phyloP scores from a whole-genome alignment of 2,113 vertebrate species.

The Morphnarchus princeps region DNA sequence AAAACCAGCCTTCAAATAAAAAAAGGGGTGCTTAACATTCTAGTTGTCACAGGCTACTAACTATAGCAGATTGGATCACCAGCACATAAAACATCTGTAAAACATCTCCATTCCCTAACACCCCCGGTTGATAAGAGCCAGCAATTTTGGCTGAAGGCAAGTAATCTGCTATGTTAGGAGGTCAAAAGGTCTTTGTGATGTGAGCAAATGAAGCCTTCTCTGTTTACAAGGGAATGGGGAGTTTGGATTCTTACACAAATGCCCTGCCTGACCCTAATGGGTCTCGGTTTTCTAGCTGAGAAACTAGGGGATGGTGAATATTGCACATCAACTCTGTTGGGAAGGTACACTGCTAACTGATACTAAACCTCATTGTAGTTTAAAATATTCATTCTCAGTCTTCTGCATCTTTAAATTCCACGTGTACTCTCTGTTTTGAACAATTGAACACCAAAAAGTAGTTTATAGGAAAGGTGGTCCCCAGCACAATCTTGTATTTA shows the following conservation, averaged over 20 bases:
- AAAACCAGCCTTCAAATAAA: neutral
- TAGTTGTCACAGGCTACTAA: neutral
- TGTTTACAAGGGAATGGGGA: slow-evolving; percentile 32
- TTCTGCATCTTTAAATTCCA: neutral
- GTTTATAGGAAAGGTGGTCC: neutral
- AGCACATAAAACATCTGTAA: neutral
- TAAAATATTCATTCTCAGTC: neutral
- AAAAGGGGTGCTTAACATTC: neutral
- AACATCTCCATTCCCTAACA: neutral
- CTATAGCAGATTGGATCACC: neutral
- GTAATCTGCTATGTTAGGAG: slow-evolving; percentile 2
- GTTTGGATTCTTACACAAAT: slow-evolving; percentile 10
- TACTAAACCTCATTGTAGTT: neutral
- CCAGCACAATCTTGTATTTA: neutral
- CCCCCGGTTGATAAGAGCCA: slow-evolving; percentile 16
- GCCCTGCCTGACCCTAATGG: slow-evolving; percentile 2
- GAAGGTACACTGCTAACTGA: neutral
- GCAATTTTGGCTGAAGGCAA: neutral
- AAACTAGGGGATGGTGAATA: neutral
- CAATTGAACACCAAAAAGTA: neutral
- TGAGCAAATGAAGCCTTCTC: slow-evolving; percentile 11
- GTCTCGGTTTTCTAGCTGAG: neutral
- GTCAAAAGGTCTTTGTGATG: slow-evolving; percentile 41
- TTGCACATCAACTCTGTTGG: neutral
- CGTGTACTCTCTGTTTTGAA: neutral